These are phyloP conservation scores for Pipistrellus pipistrellus DNA, from an alignment of 2,797 vertebrate species.

Conservation along the genomic window DNA sequence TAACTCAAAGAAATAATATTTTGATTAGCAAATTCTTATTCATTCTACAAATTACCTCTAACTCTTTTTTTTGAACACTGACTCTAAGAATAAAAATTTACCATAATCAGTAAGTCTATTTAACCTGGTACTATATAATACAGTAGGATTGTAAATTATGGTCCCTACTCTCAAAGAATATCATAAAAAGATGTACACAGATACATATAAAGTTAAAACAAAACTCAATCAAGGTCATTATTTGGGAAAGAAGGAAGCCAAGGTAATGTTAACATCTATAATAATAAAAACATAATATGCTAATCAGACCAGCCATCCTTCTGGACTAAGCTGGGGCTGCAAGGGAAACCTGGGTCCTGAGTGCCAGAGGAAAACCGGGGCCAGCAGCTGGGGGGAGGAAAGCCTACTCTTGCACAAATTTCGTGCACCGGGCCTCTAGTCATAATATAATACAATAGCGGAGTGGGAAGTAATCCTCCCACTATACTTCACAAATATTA, in stretches of 20 bases:
- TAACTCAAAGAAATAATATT: constrained; percentile 55
- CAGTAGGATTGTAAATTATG: not conserved
- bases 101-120: constrained; percentile 7
- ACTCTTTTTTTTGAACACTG: not conserved
- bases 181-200: constrained; percentile 13
- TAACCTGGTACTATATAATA: constrained; percentile 8
- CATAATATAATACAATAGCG: not conserved
- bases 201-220: constrained; percentile 20
- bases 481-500: not conserved
- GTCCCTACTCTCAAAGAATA: not conserved
- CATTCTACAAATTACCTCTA: not conserved
- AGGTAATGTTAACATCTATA: not conserved
- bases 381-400: too few species aligned
- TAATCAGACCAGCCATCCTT: too few species aligned
- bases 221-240: constrained; percentile 2
- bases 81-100: constrained; percentile 52
- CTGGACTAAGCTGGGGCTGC: too few species aligned
- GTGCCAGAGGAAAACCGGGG: too few species aligned
- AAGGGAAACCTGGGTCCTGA: too few species aligned
- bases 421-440: too few species aligned
- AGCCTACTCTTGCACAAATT: too few species aligned
- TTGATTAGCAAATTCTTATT: constrained; percentile 68
- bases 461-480: not conserved
- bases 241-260: not conserved
- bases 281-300: too few species aligned